phyloP scores from a whole-genome alignment of 2,113 vertebrate species.

The Campylomormyrus tamandua region DNA sequence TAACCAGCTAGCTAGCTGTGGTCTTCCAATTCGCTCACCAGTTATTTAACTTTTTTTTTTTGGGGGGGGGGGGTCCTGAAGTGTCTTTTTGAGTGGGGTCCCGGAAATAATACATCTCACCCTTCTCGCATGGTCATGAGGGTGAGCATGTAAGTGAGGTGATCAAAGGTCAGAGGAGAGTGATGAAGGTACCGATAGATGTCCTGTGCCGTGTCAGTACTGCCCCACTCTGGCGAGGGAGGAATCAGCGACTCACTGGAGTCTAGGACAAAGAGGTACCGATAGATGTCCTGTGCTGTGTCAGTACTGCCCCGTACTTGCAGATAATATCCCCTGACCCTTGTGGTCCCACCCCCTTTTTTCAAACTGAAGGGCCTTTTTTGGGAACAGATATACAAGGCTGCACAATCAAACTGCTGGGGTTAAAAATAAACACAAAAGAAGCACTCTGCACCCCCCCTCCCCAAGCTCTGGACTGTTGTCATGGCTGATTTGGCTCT shows the following conservation, averaged over 20 bases:
- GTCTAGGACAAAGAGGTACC: background rate
- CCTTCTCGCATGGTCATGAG: background rate
- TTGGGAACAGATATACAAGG: slow-evolving; percentile 45
- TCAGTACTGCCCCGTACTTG: background rate
- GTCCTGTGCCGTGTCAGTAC: background rate
- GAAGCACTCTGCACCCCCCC: background rate
- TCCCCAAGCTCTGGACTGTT: background rate
- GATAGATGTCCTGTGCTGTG: background rate
- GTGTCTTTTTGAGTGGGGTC: background rate
- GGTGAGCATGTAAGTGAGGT: background rate
- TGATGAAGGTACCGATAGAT: background rate
- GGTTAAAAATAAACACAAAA: slow-evolving; percentile 58
- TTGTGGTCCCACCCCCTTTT: background rate
- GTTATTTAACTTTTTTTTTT: background rate
- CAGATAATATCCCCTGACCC: background rate
- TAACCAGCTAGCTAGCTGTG: background rate
- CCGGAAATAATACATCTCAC: background rate
- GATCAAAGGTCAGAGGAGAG: background rate
- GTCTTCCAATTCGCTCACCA: background rate
- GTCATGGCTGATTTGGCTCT: background rate
- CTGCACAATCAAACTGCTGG: slow-evolving; percentile 45
- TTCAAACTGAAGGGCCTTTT: slow-evolving; percentile 42
- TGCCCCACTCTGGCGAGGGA: background rate
- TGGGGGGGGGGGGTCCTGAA: background rate
- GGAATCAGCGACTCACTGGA: background rate